phyloP scores from a whole-genome alignment of 2,888 invertebrate genomes.

The Microctonus hyperodae region DNA sequence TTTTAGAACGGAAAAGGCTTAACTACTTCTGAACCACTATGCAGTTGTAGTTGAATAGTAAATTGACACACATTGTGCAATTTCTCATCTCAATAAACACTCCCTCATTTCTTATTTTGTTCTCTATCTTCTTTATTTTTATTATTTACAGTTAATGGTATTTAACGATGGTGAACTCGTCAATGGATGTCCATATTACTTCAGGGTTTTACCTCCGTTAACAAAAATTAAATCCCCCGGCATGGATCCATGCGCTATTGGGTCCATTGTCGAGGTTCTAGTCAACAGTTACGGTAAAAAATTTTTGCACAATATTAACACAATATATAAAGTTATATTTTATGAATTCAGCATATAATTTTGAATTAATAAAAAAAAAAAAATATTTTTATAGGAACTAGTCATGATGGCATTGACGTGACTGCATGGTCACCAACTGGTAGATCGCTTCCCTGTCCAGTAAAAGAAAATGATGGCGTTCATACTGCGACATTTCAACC shows the following conservation, averaged over 20 bases:
- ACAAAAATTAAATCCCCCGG: conserved; percentile 89
- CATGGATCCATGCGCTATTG: conserved; percentile 94
- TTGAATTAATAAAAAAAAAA: too few species aligned
- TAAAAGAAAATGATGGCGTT: conserved; percentile 86
- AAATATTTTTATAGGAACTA: conserved; percentile 55
- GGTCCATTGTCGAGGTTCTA: conserved; percentile 94
- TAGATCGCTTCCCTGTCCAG: conserved; percentile 79
- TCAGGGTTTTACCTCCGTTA: conserved; percentile 86
- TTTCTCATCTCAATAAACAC: conserved; percentile 4
- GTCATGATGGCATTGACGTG: conserved; percentile 80
- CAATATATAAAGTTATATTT: conserved; percentile 16
- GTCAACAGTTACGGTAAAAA: conserved; percentile 80
- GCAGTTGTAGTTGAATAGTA: conserved; percentile 2
- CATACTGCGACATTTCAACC: conserved; percentile 97
- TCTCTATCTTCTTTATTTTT: not conserved
- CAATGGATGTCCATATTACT: conserved; percentile 74
- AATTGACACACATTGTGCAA: not conserved
- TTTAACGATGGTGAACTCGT: conserved; percentile 69
- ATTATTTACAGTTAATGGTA: conserved; percentile 65
- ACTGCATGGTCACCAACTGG: conserved; percentile 93
- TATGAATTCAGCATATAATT: not conserved
- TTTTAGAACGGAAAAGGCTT: conserved; percentile 1
- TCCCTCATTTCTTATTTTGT: not conserved
- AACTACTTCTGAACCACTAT: not conserved
- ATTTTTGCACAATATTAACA: conserved; percentile 6